phyloP scores from a whole-genome alignment of 2,888 invertebrate genomes.

The Nephrotoma flavescens region DNA sequence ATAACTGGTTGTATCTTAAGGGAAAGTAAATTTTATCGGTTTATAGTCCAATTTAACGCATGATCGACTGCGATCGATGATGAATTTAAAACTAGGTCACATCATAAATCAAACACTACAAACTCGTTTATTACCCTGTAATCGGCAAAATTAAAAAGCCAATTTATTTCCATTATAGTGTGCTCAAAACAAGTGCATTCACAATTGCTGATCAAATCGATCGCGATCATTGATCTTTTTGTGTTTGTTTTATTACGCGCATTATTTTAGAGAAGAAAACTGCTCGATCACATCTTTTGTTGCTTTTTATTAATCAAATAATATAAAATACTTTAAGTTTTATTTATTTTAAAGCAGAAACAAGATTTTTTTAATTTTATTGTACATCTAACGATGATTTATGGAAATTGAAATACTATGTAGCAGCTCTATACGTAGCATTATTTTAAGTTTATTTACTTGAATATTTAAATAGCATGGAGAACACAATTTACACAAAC shows the following conservation, averaged over 20 bases:
- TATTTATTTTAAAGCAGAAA: not conserved
- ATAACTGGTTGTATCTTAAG: not conserved
- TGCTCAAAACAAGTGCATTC: not conserved
- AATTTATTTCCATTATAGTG: not conserved
- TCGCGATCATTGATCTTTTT: not conserved
- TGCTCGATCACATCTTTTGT: not conserved
- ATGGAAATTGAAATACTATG: not conserved
- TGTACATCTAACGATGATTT: not conserved
- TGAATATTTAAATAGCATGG: not conserved
- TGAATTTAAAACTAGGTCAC: not conserved
- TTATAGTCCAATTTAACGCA: not conserved
- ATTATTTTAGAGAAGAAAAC: not conserved
- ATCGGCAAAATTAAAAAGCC: not conserved
- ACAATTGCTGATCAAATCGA: not conserved
- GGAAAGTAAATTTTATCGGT: not conserved
- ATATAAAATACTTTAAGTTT: not conserved
- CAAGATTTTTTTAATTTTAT: not conserved
- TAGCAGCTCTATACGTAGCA: not conserved
- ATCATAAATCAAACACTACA: not conserved
- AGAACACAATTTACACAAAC: not conserved
- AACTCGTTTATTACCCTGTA: not conserved
- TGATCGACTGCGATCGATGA: not conserved
- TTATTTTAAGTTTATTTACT: not conserved
- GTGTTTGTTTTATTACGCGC: not conserved
- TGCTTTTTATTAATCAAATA: not conserved